A percentile compares a stretch with the other conserved stretches of the same genome.
phyloP scores from a whole-genome alignment of 2,113 vertebrate species.

The Apteryx mantelli region DNA sequence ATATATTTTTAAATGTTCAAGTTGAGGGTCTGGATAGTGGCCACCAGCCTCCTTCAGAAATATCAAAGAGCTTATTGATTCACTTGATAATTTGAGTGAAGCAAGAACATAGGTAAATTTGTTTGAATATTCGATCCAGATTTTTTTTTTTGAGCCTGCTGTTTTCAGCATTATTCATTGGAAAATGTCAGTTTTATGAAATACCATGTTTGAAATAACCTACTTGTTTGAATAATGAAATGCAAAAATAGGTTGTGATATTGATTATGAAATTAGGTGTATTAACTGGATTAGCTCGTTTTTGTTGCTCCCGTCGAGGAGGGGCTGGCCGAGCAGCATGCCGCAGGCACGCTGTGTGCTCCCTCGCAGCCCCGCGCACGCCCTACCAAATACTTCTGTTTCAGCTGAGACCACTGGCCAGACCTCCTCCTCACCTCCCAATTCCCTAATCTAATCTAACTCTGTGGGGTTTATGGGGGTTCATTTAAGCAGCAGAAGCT shows the following conservation, averaged over 20 bases:
- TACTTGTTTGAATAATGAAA: not conserved
- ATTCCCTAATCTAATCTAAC: slow-evolving; percentile 86
- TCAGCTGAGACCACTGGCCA: slow-evolving; percentile 71
- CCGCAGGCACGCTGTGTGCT: not conserved
- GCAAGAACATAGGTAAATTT: not conserved
- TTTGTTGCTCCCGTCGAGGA: not conserved
- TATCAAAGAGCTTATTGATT: not conserved
- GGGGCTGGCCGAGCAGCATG: not conserved
- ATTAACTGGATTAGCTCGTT: not conserved
- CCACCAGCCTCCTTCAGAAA: not conserved
- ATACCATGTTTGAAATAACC: not conserved
- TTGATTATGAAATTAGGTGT: not conserved
- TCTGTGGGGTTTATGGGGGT: slow-evolving; percentile 73
- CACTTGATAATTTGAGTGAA: not conserved
- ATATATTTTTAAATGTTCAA: not conserved
- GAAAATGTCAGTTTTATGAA: not conserved
- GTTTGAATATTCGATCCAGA: not conserved
- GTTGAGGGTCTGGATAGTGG: not conserved
- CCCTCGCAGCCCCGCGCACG: slow-evolving; percentile 3
- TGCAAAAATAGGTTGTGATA: not conserved
- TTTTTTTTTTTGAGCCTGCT: not conserved
- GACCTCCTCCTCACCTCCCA: slow-evolving; percentile 77
- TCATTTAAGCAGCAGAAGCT: slow-evolving; percentile 80
- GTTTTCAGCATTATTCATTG: not conserved
- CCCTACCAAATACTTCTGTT: slow-evolving; percentile 40